A percentile compares a stretch with the other conserved stretches of the same genome.
phyloP scores from a whole-genome alignment of 2,888 invertebrate genomes.

The Zelleria hepariella region DNA sequence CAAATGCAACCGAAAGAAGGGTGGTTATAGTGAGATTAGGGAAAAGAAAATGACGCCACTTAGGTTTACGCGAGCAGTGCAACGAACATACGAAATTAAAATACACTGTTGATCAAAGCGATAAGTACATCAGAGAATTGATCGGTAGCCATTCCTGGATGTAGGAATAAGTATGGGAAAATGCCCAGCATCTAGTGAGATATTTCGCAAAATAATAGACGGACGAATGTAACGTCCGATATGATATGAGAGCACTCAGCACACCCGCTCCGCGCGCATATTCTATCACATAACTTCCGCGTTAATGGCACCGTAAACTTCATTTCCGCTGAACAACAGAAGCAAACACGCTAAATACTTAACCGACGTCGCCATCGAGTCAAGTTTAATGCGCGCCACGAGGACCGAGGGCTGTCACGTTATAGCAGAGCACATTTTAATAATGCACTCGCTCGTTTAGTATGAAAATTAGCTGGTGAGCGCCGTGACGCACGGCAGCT shows the following conservation, averaged over 20 bases:
- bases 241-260: background rate
- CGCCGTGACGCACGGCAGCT: slow-evolving; percentile 32
- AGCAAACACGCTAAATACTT: slow-evolving; percentile 47
- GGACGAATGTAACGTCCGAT: background rate
- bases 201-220: background rate
- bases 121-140: too few relatives aligned
- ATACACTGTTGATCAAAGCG: too few relatives aligned
- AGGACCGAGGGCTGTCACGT: slow-evolving; percentile 51
- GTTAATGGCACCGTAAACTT: slow-evolving; percentile 1
- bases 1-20: too few relatives aligned
- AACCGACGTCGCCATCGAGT: slow-evolving; percentile 35
- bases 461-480: slow-evolving; percentile 66
- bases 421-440: slow-evolving; percentile 57
- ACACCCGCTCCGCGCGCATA: background rate
- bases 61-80: too few relatives aligned
- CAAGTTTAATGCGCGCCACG: slow-evolving; percentile 39
- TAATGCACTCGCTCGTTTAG: slow-evolving; percentile 67
- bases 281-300: slow-evolving; percentile 4
- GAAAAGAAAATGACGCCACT: too few relatives aligned
- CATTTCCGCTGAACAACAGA: slow-evolving; percentile 18
- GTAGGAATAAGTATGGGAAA: too few relatives aligned
- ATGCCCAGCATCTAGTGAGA: too few relatives aligned
- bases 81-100: too few relatives aligned
- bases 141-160: too few relatives aligned
- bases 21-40: too few relatives aligned